Evolutionary conservation across 1,140 invertebrate species (phyloP).

Genomic region (Sweltsa coloradensis): DNA sequence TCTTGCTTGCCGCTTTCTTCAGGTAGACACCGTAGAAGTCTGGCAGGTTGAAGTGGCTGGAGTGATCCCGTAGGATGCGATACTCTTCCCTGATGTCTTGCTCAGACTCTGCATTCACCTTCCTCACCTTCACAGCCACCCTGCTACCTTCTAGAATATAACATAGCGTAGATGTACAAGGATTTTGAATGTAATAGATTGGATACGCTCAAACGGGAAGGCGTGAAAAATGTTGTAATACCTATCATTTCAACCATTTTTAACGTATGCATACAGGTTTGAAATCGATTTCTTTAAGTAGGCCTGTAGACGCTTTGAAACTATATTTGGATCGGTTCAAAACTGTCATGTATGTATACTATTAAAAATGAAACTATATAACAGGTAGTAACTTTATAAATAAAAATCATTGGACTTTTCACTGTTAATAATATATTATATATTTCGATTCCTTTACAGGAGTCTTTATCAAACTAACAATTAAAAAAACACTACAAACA

Average conservation of each 20-base stretch:
- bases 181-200: neutral
- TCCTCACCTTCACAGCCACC: constrained; percentile 73
- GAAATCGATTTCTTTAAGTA: neutral
- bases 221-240: neutral
- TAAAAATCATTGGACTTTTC: too few species aligned
- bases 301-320: neutral
- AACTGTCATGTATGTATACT: too few species aligned
- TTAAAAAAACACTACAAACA: too few species aligned
- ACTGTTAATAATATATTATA: too few species aligned
- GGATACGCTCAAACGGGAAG: neutral
- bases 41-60: constrained; percentile 64
- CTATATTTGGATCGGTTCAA: constrained; percentile 10
- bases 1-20: constrained; percentile 40
- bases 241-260: neutral
- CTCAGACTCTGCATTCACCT: constrained; percentile 52
- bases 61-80: constrained; percentile 63
- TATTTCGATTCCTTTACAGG: too few species aligned
- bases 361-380: too few species aligned
- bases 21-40: constrained; percentile 76
- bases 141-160: constrained; percentile 36
- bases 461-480: too few species aligned
- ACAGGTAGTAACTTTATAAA: too few species aligned
- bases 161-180: neutral
- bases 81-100: constrained; percentile 72
- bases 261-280: neutral